phyloP scores from a whole-genome alignment of 2,888 invertebrate species.

The Pterobdella sp. region DNA sequence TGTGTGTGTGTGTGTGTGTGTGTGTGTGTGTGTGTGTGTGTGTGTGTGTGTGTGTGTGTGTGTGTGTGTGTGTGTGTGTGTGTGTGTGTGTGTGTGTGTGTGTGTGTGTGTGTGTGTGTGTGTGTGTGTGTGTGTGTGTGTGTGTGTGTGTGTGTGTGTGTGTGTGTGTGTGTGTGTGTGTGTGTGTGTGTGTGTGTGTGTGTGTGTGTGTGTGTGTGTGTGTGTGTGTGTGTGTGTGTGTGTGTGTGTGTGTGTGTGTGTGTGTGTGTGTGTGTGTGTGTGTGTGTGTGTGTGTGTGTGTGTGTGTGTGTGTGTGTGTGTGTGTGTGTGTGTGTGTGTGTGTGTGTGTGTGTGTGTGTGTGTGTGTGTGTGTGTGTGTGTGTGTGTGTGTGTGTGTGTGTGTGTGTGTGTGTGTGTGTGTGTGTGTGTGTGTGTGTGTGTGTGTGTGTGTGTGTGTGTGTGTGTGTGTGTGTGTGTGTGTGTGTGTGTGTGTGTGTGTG shows the following conservation, averaged over 20 bases:
- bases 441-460: constrained; percentile 1
- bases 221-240: constrained; percentile 1
- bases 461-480: constrained; percentile 1
- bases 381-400: constrained; percentile 1
- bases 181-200: constrained; percentile 3
- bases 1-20: constrained; percentile 23
- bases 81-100: constrained; percentile 1
- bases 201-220: constrained; percentile 1
- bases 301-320: constrained; percentile 1
- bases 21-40: constrained; percentile 20
- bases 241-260: constrained; percentile 1
- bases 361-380: constrained; percentile 1
- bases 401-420: constrained; percentile 1
- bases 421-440: constrained; percentile 1
- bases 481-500: constrained; percentile 1
- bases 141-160: constrained; percentile 1
- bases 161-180: constrained; percentile 1
- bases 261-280: constrained; percentile 1
- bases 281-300: constrained; percentile 1
- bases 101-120: constrained; percentile 1
- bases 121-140: constrained; percentile 1
- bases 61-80: constrained; percentile 1
- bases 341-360: constrained; percentile 1
- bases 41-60: constrained; percentile 5
- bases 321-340: constrained; percentile 1